phyloP scores from a whole-genome alignment of 2,797 vertebrate genomes.

The Chaenodraco wilsoni region DNA sequence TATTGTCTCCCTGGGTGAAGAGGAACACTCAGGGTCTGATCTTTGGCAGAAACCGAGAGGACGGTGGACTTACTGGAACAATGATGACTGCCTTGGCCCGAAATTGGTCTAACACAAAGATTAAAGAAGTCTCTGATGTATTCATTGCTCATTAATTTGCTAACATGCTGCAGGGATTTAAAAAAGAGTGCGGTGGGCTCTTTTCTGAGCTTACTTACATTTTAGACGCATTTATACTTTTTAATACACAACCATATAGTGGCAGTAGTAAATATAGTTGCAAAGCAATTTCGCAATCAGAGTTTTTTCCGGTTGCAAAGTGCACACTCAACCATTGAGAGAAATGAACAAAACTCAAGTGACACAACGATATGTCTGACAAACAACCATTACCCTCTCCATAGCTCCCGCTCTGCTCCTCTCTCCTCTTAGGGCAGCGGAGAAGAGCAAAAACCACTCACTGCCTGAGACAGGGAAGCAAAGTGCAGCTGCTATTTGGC shows the following conservation, averaged over 20 bases:
- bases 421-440: conserved; percentile 45
- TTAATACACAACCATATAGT: conserved; percentile 18
- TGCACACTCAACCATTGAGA: conserved; percentile 48
- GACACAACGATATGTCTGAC: conserved; percentile 59
- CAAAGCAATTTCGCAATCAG: conserved; percentile 20
- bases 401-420: conserved; percentile 38
- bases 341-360: conserved; percentile 64
- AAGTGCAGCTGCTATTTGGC: conserved; percentile 72
- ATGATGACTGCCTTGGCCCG: conserved; percentile 30
- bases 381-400: conserved; percentile 69
- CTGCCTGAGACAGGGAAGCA: conserved; percentile 57
- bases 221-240: conserved; percentile 1
- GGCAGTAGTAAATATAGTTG: conserved; percentile 30
- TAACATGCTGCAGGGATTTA: conserved; percentile 39
- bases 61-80: conserved; percentile 46
- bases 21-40: conserved; percentile 39
- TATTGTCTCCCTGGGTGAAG: conserved; percentile 57
- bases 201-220: conserved; percentile 5
- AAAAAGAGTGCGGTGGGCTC: conserved; percentile 8
- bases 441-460: conserved; percentile 66
- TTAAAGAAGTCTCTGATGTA: conserved; percentile 43
- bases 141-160: conserved; percentile 33
- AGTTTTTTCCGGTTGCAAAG: conserved; percentile 35
- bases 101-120: conserved; percentile 44
- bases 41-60: conserved; percentile 47